Evolutionary conservation across 1,140 invertebrate genomes (phyloP), one percentile per base, ranked within the genome.

Genomic region (Drosophila ogumai): DNA sequence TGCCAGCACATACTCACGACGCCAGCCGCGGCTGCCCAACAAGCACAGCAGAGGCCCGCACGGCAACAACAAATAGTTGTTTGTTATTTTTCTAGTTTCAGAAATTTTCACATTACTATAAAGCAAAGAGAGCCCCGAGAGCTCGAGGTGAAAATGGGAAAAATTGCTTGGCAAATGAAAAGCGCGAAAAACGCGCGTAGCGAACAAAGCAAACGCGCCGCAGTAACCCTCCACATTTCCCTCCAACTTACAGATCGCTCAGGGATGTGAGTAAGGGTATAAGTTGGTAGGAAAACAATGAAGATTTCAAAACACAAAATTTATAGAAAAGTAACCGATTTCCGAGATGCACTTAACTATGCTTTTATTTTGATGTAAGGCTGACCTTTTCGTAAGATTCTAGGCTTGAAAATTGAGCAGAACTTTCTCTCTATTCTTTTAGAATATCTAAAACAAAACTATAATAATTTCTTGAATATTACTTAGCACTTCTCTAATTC

Each of bases 61-160:
- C 65, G 9, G 54, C 73, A 50, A 57, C 73, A 52, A 66, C 73
- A 76, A 54, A 40, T 67, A 67, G 61, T 67, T 76, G 52, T 78
- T 77, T 78, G 56, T 77, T 69, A 75, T 77, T 87, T 87, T 87
- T 87, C 82, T 88, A 84, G 80, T 87, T 87, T 59, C 61, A 87
- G 67, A 88, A 87, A 87, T 87, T 88, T 87, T 87, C 84, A 86
- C 82, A 85, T 86, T 78, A 75, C 82, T 87, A 80, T 88, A 88
- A 87, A 88, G 71, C 72, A 87, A 80, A 82, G 65, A 79, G 75
- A 73, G 69, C 52, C 66, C 19, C 41, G 12, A 73, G 67, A 73
- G 54, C 66, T 61, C 34, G 49, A 88, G 73, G 85, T 77, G 85
- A 87, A 84, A 88, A 88, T 82, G 87, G 85, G 76, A 75, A 87